These are phyloP conservation scores for Mus musculus DNA, from an alignment of 2,113 vertebrate genomes.

Conservation along the genomic window DNA sequence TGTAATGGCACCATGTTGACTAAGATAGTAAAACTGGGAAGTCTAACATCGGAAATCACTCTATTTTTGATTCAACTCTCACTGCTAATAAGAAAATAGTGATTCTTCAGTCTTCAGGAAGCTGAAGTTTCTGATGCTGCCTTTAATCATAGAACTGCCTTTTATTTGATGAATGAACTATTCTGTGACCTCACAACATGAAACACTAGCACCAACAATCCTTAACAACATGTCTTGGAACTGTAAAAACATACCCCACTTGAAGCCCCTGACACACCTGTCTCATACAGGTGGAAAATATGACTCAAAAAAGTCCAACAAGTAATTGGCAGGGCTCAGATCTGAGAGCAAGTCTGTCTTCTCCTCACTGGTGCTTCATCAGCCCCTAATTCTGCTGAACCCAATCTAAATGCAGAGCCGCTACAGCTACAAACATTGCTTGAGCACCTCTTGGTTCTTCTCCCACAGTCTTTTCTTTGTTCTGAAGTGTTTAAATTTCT, in stretches of 20 bases:
- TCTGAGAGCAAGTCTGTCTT: neutral
- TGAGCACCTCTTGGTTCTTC: neutral
- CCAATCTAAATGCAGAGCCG: neutral
- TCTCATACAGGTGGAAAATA: conserved; percentile 26
- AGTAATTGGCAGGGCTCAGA: neutral
- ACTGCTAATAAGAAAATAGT: neutral
- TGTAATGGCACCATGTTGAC: neutral
- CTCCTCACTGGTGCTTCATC: neutral
- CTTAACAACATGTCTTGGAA: neutral
- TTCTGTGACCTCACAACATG: neutral
- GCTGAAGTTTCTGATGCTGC: neutral
- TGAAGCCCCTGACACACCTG: neutral
- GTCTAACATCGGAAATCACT: neutral
- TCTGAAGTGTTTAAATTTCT: neutral
- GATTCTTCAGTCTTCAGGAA: conserved; percentile 6
- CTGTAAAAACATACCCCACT: neutral
- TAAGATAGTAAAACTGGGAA: neutral
- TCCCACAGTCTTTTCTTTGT: neutral
- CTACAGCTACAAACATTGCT: neutral
- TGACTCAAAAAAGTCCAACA: neutral
- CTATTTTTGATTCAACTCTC: neutral
- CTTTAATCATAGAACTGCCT: neutral
- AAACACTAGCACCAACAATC: neutral
- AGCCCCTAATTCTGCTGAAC: neutral
- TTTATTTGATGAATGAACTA: conserved; percentile 20